A percentile compares a stretch with the other conserved stretches of the same genome.
phyloP scores from a whole-genome alignment of 2,888 invertebrate genomes.

The Diloba caeruleocephala region DNA sequence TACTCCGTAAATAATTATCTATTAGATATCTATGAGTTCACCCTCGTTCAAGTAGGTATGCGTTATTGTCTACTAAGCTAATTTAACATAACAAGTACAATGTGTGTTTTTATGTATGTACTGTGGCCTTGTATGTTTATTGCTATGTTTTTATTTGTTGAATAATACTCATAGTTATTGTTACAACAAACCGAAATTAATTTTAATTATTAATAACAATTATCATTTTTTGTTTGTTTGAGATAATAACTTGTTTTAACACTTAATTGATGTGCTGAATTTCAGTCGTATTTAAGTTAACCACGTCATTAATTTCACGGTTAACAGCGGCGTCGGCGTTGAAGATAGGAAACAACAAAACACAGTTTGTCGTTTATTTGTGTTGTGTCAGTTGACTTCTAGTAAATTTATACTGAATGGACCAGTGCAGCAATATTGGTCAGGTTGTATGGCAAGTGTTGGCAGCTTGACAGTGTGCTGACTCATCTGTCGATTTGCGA shows the following conservation, averaged over 20 bases:
- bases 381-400: slow-evolving; percentile 1
- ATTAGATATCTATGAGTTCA: slow-evolving; percentile 39
- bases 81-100: slow-evolving; percentile 43
- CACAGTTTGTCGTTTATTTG: slow-evolving; percentile 1
- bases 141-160: slow-evolving; percentile 47
- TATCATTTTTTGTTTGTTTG: slow-evolving; percentile 27
- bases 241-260: slow-evolving; percentile 10
- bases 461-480: slow-evolving; percentile 7
- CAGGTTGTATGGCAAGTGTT: slow-evolving; percentile 20
- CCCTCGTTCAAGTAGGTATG: slow-evolving; percentile 38
- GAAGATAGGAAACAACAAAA: neutral
- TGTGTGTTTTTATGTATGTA: slow-evolving; percentile 36
- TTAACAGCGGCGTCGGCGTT: neutral
- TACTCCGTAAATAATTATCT: slow-evolving; percentile 35
- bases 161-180: slow-evolving; percentile 43
- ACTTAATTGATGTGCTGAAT: neutral
- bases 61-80: slow-evolving; percentile 41
- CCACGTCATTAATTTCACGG: neutral
- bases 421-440: slow-evolving; percentile 19
- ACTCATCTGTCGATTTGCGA: slow-evolving; percentile 43
- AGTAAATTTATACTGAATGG: slow-evolving; percentile 6
- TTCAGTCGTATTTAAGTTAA: neutral
- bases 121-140: slow-evolving; percentile 42
- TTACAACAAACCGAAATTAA: slow-evolving; percentile 33
- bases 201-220: slow-evolving; percentile 40